Base-by-base conservation (phyloP, 2,113 vertebrate genomes). In the human region DNA sequence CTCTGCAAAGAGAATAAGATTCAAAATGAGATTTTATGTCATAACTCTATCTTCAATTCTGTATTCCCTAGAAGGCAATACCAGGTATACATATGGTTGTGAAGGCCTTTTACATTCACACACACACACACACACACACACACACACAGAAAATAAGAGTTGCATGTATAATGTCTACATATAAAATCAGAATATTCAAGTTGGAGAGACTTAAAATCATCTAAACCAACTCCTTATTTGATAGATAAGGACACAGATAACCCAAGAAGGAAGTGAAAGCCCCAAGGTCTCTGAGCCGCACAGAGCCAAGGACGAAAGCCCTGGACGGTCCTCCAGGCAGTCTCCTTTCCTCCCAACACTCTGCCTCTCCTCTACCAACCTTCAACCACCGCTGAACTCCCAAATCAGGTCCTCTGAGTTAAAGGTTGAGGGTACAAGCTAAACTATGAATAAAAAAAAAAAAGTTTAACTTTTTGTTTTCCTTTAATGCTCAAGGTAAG, bases 21-120 rank as follows among this genome's bases (percentile, higher is more conserved):
- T 75, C 7, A 88, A 93, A 92, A 13, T 88, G n/a, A 97, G 78
- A 84, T 78, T 84, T 88, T 86, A 95, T 27, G 13, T 72, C 81
- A 59, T 84, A 87, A 93, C 70, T 38, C 30, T 96, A 72, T 72
- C 72, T 94, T 84, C 30, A 90, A 75, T 45, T 94, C 45, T 90
- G 25, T 81, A 48, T 84, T 85, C 50, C 66, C 57, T 73, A 82
- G 59, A 89, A 95, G 72, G 72, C 82, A 91, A 83, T 40, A 66
- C 61, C 52, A 95, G 14, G 13, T 59, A 43, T 27, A 43, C 48
- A 95, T 12, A 92, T 14, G 55, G 22, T 70, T 93, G 17, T 78
- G 27, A 96, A 73, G 57, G 10, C 94, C 85, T 97, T 96, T 82
- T 72, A 50, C 45, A 88, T 18, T 45, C 57, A 61, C 8, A 82